Conservation (phyloP, 2,113 vertebrate genomes). For the Leptobrachium ailaonicum region DNA sequence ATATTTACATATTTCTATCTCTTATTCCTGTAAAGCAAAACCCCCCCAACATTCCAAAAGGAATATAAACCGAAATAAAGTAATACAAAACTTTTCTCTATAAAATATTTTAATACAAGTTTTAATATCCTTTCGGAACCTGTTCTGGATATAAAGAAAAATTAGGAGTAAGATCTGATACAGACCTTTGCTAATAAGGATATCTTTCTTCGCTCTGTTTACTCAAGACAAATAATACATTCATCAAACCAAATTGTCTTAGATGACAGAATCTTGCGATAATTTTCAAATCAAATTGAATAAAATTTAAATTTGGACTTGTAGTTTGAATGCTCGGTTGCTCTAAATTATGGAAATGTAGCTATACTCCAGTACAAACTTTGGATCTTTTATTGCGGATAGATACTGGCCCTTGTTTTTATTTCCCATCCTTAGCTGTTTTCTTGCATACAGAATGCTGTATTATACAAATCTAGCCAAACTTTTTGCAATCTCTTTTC, state of each 20-base stretch:
- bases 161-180: not conserved
- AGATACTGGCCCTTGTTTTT: not conserved
- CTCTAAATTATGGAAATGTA: constrained; percentile 19
- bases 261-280: not conserved
- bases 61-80: too few species aligned
- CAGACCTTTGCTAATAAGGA: not conserved
- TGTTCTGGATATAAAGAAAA: too few species aligned
- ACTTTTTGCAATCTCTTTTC: constrained; percentile 25
- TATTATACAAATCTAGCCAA: constrained; percentile 23
- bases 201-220: not conserved
- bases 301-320: constrained; percentile 16
- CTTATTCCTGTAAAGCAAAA: too few species aligned
- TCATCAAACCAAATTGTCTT: constrained; percentile 13
- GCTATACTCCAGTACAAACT: not conserved
- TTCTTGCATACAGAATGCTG: constrained; percentile 17
- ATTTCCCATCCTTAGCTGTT: constrained; percentile 17
- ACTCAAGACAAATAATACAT: not conserved
- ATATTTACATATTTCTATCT: too few species aligned
- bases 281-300: not conserved
- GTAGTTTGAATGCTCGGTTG: not conserved
- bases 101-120: too few species aligned
- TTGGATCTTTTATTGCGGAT: constrained; percentile 6
- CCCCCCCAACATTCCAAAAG: too few species aligned
- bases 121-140: too few species aligned
- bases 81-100: too few species aligned